Evolutionary conservation across 2,888 invertebrate genomes (phyloP), one percentile per base, ranked within the genome.

Genomic region (Unio pictorum): DNA sequence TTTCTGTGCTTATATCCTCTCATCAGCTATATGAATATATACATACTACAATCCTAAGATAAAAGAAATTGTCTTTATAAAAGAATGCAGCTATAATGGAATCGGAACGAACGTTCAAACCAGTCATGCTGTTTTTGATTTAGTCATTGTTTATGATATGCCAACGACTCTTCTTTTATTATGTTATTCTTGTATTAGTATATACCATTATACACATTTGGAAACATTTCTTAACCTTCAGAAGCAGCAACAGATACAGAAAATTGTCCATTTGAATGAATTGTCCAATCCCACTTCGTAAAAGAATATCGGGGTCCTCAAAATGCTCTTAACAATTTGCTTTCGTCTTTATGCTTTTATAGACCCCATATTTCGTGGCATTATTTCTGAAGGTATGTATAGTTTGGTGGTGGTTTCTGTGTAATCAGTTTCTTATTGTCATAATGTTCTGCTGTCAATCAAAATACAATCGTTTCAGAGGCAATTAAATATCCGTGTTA

Each of bases 1-100:
- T 72, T 23, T 64, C 75, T 7, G 54, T 72, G 55, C 26, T 64
- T 20, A 58, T 73, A 5, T 75, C 76, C 3, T 57, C 76, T 0
- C 80, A 78, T 20, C 78, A 80, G 56, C 57, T 80, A 3, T 80
- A 80, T 67, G 80, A 80, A 55, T 80, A 80, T 70, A 71, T 34
- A 64, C 72, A 15, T 74, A 75, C 17, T 5, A 34, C 15, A 66
- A 68, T 34, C 28, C 20, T 6, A 68, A 74, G 4, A 67, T 57
- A 0, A 64, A 58, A 28, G 56, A 30, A 65, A 76, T 67, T 55
- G 17, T n/a, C 8, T 68, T 67, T 4, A 57, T 61, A 5, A 67
- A n/a, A 8, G 67, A 73, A 4, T 79, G 78, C 64, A 78, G 78
- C 3, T 76, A 78, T 17, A 71, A 78, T 54, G 80, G 73, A 18